These are phyloP conservation scores for Cephus pygmeus DNA, from an alignment of 2,888 invertebrate species.

Conservation along the genomic window DNA sequence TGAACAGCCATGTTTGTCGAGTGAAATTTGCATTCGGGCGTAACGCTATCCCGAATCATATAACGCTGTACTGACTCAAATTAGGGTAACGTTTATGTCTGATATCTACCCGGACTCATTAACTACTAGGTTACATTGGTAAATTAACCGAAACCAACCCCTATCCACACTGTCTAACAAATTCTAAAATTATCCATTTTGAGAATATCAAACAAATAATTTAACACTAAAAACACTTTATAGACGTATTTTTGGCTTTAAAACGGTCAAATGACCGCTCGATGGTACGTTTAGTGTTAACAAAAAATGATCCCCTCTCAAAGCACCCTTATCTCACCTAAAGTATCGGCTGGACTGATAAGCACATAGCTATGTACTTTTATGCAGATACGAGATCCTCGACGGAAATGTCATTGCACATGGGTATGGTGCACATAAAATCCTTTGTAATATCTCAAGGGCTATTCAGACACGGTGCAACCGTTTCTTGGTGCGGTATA, in stretches of 20 bases:
- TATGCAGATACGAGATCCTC: neutral
- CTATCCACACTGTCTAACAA: neutral
- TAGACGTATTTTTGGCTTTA: too few relatives aligned
- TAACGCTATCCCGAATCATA: neutral
- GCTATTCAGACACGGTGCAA: slow-evolving; percentile 5
- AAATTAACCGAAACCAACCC: neutral
- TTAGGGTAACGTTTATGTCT: neutral
- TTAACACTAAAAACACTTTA: too few relatives aligned
- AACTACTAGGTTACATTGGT: neutral
- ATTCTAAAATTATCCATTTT: neutral
- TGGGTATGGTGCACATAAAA: neutral
- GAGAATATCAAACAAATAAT: neutral
- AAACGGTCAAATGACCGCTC: too few relatives aligned
- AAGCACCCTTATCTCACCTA: neutral
- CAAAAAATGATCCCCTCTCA: neutral
- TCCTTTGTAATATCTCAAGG: slow-evolving; percentile 6
- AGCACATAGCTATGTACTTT: neutral
- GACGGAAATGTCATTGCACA: neutral
- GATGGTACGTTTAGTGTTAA: too few relatives aligned
- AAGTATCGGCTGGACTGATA: neutral
- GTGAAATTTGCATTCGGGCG: neutral
- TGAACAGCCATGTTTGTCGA: slow-evolving; percentile 13
- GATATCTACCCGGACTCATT: neutral
- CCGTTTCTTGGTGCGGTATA: slow-evolving; percentile 3
- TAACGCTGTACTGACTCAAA: neutral